Evolutionary conservation across 2,888 invertebrate species (phyloP).

Genomic region (Periphyllus acericola): DNA sequence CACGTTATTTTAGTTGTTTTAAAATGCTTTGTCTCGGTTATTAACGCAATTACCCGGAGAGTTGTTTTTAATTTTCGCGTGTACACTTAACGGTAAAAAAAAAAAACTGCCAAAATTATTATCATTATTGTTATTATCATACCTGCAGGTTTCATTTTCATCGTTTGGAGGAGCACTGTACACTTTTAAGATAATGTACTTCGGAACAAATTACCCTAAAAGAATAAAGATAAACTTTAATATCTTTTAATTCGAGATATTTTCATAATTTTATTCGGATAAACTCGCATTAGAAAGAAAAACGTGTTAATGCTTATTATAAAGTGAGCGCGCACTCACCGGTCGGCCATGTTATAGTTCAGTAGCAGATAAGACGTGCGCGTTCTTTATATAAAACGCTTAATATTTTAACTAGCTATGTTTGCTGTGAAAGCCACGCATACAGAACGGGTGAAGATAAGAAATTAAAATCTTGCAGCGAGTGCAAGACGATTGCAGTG

Average conservation of each 20-base stretch:
- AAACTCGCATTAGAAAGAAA: conserved; percentile 13
- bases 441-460: conserved; percentile 9
- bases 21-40: too few species aligned
- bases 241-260: background rate
- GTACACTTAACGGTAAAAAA: too few species aligned
- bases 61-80: too few species aligned
- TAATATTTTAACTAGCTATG: conserved; percentile 8
- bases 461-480: conserved; percentile 5
- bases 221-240: background rate
- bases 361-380: background rate
- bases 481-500: too few species aligned
- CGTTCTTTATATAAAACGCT: conserved; percentile 16
- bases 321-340: background rate
- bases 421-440: background rate
- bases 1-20: too few species aligned
- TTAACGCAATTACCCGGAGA: too few species aligned
- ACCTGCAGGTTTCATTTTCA: background rate
- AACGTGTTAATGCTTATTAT: conserved; percentile 17
- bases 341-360: background rate
- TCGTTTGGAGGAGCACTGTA: background rate
- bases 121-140: background rate
- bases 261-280: conserved; percentile 21
- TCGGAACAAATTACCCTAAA: background rate
- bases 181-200: background rate
- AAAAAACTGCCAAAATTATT: too few species aligned